Percentiles rank a stretch among this genome's conserved stretches.
These are phyloP conservation scores for Centropus unirufus DNA, from an alignment of 2,113 vertebrate genomes.

Conservation along the genomic window DNA sequence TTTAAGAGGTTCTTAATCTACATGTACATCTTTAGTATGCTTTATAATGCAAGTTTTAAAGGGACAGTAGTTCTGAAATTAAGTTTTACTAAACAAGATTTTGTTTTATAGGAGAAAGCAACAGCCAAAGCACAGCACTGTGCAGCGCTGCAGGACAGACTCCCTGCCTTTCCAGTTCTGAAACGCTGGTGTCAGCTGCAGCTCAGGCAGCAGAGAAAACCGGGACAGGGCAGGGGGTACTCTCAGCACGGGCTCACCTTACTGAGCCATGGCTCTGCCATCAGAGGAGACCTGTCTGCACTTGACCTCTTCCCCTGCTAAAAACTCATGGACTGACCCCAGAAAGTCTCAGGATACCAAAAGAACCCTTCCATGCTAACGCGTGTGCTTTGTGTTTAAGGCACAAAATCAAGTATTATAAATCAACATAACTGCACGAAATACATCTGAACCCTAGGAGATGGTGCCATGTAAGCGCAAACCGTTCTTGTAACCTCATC, in stretches of 20 bases:
- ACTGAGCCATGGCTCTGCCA: no score
- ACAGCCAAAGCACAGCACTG: background rate
- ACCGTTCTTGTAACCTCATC: background rate
- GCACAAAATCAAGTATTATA: background rate
- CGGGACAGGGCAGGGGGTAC: no score
- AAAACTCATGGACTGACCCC: background rate
- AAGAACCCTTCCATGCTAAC: background rate
- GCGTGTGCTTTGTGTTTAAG: background rate
- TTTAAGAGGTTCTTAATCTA: background rate
- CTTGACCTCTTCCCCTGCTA: background rate
- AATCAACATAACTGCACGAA: background rate
- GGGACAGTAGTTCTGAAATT: background rate
- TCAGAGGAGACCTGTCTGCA: background rate
- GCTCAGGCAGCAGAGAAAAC: background rate
- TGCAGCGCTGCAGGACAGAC: background rate
- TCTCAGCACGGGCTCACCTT: background rate
- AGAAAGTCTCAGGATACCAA: background rate
- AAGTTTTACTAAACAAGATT: background rate
- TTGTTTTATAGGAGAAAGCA: background rate
- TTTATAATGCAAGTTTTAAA: background rate
- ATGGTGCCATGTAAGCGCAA: background rate
- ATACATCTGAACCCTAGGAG: background rate
- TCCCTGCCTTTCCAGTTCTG: background rate
- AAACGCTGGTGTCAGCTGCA: background rate
- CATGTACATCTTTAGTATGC: background rate